A percentile compares a stretch with the other conserved stretches of the same genome.
Conservation (phyloP, 2,113 vertebrate genomes). For the Gnathonemus longibarbis region DNA sequence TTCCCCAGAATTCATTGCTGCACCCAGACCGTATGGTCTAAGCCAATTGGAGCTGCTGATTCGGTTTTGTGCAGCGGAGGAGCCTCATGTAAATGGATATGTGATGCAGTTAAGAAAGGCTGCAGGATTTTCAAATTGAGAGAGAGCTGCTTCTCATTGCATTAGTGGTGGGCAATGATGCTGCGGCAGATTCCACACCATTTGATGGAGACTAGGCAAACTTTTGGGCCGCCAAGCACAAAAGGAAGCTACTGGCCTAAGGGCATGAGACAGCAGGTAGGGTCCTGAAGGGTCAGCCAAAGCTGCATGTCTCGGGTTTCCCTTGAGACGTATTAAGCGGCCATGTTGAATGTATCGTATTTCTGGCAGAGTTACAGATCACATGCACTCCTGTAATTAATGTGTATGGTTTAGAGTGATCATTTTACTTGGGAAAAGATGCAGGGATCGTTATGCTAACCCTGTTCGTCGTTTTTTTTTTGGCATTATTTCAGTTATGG, state of each 20-base stretch:
- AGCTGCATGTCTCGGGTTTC: neutral
- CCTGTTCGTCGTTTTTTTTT: neutral
- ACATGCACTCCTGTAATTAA: neutral
- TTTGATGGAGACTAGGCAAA: conserved; percentile 45
- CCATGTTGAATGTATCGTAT: neutral
- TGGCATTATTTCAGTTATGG: neutral
- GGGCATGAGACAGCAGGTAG: neutral
- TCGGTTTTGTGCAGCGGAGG: conserved; percentile 69
- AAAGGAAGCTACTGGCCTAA: neutral
- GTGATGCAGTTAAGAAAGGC: conserved; percentile 63
- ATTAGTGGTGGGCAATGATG: conserved; percentile 55
- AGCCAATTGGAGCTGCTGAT: conserved; percentile 73
- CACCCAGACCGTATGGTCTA: conserved; percentile 65
- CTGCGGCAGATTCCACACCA: conserved; percentile 59
- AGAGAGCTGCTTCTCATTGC: conserved; percentile 64
- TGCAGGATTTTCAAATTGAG: conserved; percentile 65
- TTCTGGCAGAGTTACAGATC: neutral
- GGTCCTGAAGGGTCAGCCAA: neutral
- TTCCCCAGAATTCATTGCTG: conserved; percentile 66
- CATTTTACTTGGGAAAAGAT: neutral
- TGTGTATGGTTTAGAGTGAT: neutral
- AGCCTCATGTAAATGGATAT: conserved; percentile 78
- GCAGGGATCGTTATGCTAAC: neutral
- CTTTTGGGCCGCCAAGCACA: neutral
- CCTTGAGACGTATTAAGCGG: neutral